A percentile compares a stretch with the other conserved stretches of the same genome.
Conservation (phyloP, 2,113 vertebrate species). For the Pithys albifrons region DNA sequence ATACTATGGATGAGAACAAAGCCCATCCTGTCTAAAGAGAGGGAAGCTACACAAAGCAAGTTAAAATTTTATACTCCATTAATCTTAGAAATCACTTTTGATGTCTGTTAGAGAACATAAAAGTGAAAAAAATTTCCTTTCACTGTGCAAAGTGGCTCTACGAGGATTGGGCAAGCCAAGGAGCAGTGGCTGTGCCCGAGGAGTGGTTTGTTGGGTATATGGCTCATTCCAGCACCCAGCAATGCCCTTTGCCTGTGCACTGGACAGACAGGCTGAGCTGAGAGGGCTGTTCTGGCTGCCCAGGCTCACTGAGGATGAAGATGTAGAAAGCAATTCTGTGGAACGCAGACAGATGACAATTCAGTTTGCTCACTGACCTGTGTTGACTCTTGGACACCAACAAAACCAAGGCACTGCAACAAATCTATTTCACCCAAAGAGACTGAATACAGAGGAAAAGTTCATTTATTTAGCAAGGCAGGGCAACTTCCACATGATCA, state of each 20-base stretch:
- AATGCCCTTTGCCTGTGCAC: background rate
- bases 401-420: slow-evolving; percentile 2
- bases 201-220: background rate
- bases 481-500: background rate
- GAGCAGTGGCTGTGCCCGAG: background rate
- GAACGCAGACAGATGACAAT: background rate
- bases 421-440: background rate
- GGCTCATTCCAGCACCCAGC: background rate
- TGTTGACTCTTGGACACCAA: background rate
- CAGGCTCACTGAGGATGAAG: background rate
- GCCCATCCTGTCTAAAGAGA: background rate
- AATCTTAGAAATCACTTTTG: slow-evolving; percentile 31
- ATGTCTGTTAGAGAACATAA: background rate
- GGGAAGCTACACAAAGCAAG: background rate
- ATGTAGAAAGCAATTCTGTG: background rate
- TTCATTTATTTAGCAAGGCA: background rate
- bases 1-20: background rate
- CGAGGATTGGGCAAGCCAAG: background rate
- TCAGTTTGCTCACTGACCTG: slow-evolving; percentile 34
- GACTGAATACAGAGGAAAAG: background rate
- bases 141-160: background rate
- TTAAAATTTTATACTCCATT: slow-evolving; percentile 40
- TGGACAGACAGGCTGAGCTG: background rate
- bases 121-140: background rate
- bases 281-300: background rate